Evolutionary conservation across 2,113 vertebrate species (phyloP).

Genomic region (Phodopus roborovskii): DNA sequence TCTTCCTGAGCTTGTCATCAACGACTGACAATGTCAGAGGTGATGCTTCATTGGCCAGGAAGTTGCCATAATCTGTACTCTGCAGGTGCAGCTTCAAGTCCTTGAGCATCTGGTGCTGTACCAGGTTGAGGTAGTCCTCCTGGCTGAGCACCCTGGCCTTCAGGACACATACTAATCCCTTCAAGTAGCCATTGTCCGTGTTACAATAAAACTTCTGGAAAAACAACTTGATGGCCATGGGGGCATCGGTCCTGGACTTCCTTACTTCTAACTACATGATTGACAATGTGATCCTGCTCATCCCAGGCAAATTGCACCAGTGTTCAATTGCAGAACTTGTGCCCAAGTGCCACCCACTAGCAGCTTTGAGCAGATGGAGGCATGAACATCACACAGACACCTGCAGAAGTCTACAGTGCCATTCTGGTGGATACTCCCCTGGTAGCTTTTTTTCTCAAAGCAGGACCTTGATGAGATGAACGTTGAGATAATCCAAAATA

Average conservation of each 20-base stretch:
- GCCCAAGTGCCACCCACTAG: constrained; percentile 97
- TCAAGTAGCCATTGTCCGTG: constrained; percentile 96
- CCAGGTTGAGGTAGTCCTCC: constrained; percentile 96
- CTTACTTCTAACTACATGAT: constrained; percentile 97
- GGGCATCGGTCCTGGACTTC: neutral
- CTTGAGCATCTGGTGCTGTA: constrained; percentile 97
- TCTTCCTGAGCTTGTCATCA: constrained; percentile 98
- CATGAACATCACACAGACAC: constrained; percentile 98
- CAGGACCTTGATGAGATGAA: constrained; percentile 99
- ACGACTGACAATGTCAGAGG: constrained; percentile 96
- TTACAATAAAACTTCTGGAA: constrained; percentile 97
- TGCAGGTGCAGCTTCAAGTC: constrained; percentile 98
- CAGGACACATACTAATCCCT: constrained; percentile 95
- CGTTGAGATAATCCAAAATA: constrained; percentile 98
- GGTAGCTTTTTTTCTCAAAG: constrained; percentile 98
- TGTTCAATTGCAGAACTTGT: constrained; percentile 96
- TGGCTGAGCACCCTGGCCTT: constrained; percentile 96
- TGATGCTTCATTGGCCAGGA: constrained; percentile 96
- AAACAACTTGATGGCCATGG: constrained; percentile 87
- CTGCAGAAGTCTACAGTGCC: constrained; percentile 97
- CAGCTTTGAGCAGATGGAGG: constrained; percentile 99
- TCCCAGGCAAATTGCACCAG: constrained; percentile 97
- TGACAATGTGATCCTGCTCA: constrained; percentile 97
- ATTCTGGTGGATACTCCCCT: constrained; percentile 98
- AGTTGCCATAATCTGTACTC: constrained; percentile 98